phyloP scores from a whole-genome alignment of 1,140 invertebrate species.

The Harpegnathos saltator region DNA sequence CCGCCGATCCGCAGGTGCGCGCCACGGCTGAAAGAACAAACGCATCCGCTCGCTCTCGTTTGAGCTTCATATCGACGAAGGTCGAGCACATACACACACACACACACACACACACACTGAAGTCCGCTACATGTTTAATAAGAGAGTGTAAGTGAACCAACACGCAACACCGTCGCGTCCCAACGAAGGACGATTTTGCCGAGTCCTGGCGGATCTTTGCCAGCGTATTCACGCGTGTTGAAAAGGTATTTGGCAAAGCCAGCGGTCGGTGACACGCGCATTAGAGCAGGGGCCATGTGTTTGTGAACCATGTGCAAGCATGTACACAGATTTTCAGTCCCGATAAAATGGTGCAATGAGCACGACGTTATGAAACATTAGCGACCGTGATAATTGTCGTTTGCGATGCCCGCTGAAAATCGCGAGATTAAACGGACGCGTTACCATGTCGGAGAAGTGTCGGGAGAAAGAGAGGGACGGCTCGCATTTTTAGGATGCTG shows the following conservation, averaged over 20 bases:
- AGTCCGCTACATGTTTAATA: constrained; percentile 42
- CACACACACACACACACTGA: too few species aligned
- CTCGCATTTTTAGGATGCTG: too few species aligned
- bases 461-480: too few species aligned
- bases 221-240: neutral
- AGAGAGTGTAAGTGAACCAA: neutral
- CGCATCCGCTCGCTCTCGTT: too few species aligned
- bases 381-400: too few species aligned
- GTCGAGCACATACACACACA: neutral
- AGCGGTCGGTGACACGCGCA: neutral
- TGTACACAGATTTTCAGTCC: neutral
- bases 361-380: too few species aligned
- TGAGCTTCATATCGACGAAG: neutral
- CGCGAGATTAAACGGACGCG: too few species aligned
- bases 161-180: neutral
- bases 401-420: too few species aligned
- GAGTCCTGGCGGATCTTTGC: constrained; percentile 1
- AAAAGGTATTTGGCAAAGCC: constrained; percentile 31
- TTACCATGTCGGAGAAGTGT: too few species aligned
- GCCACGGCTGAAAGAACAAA: neutral
- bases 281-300: neutral
- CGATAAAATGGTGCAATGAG: too few species aligned
- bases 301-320: neutral
- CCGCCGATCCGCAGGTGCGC: neutral
- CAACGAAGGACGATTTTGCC: constrained; percentile 37